These are phyloP conservation scores for Drosophila burlai DNA, from an alignment of 1,140 invertebrate species.

Conservation along the genomic window DNA sequence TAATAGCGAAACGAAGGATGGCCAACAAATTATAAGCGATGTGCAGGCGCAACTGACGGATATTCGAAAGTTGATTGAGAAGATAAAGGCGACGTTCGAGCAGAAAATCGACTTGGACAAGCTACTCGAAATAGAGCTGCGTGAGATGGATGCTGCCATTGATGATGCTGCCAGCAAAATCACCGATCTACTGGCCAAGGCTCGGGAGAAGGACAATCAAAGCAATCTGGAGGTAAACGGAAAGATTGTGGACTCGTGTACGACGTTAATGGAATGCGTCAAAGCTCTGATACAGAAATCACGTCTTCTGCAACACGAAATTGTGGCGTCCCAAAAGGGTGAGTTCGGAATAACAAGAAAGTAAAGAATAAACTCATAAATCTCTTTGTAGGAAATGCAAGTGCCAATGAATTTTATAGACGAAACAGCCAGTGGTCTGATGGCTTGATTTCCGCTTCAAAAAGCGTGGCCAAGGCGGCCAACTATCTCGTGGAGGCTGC, in stretches of 20 bases:
- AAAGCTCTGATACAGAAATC: conserved; percentile 95
- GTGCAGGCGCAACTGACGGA: conserved; percentile 85
- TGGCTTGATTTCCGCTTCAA: conserved; percentile 98
- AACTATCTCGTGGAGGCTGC: conserved; percentile 96
- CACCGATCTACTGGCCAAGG: conserved; percentile 94
- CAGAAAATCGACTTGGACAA: conserved; percentile 86
- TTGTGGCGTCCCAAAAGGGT: conserved; percentile 93
- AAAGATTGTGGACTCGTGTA: conserved; percentile 98
- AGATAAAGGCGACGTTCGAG: conserved; percentile 62
- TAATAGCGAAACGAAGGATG: conserved; percentile 30
- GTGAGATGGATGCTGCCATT: conserved; percentile 94
- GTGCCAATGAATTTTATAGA: conserved; percentile 98
- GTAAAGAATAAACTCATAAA: not conserved
- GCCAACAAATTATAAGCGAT: conserved; percentile 33
- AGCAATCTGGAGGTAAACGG: conserved; percentile 98
- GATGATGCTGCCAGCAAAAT: conserved; percentile 94
- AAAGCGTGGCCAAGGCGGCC: conserved; percentile 97
- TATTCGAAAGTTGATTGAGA: conserved; percentile 61
- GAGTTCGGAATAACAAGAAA: conserved; percentile 35
- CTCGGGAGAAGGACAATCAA: conserved; percentile 94
- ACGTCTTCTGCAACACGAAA: conserved; percentile 95
- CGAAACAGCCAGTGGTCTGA: conserved; percentile 99
- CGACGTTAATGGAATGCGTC: conserved; percentile 96
- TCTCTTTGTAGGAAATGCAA: conserved; percentile 88
- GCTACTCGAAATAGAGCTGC: conserved; percentile 94